A percentile compares a stretch with the other conserved stretches of the same genome.
These are phyloP conservation scores for Ondatra zibethicus DNA, from an alignment of 2,113 vertebrate genomes.

Conservation along the genomic window DNA sequence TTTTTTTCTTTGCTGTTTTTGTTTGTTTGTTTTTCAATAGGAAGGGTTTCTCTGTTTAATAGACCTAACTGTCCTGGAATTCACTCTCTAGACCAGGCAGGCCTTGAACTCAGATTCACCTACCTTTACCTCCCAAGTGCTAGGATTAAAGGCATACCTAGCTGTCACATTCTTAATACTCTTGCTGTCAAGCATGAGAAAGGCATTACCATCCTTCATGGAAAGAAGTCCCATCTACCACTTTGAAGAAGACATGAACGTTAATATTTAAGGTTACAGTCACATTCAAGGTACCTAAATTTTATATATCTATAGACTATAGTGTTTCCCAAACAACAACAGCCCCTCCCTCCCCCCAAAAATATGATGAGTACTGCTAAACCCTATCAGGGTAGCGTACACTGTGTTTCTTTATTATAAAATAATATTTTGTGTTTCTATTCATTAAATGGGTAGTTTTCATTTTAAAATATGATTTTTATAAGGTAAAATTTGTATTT, in stretches of 20 bases:
- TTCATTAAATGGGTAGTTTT: slow-evolving; percentile 27
- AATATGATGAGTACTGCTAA: background rate
- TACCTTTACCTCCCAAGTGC: background rate
- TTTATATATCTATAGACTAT: background rate
- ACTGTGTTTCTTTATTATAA: slow-evolving; percentile 14
- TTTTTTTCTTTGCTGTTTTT: no score
- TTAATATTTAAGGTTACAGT: background rate
- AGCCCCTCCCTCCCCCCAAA: background rate
- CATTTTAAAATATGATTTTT: background rate
- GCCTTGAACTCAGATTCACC: background rate
- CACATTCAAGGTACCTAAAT: slow-evolving; percentile 5
- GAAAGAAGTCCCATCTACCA: slow-evolving; percentile 5
- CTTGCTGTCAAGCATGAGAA: slow-evolving; percentile 49
- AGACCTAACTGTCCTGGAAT: background rate
- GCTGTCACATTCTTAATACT: slow-evolving; percentile 53
- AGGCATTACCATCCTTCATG: slow-evolving; percentile 41
- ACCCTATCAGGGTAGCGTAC: background rate
- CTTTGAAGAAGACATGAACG: background rate
- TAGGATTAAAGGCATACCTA: background rate
- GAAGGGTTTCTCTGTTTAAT: background rate
- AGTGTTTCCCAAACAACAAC: background rate
- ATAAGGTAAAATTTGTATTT: slow-evolving; percentile 45
- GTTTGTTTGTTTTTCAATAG: background rate
- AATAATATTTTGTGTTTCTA: slow-evolving; percentile 43
- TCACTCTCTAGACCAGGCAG: background rate